phyloP scores from a whole-genome alignment of 1,140 invertebrate genomes.

The Trichomalopsis sarcophagae region DNA sequence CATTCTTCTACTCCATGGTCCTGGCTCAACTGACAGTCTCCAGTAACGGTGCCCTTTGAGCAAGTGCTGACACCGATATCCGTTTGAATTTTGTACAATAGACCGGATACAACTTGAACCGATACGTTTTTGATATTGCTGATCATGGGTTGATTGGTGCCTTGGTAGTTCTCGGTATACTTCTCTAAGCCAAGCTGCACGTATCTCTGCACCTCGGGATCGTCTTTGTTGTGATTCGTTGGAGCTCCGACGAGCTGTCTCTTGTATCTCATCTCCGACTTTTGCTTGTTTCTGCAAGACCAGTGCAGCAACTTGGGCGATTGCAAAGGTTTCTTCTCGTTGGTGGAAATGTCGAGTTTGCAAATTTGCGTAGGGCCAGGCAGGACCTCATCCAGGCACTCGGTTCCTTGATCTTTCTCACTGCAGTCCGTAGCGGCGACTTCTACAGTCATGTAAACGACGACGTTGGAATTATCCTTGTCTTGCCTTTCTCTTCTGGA shows the following conservation, averaged over 20 bases:
- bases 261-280: constrained; percentile 32
- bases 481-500: constrained; percentile 56
- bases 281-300: constrained; percentile 52
- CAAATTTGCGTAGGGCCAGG: constrained; percentile 59
- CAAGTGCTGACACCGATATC: constrained; percentile 75
- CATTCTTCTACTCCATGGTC: constrained; percentile 70
- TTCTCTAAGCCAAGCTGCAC: constrained; percentile 65
- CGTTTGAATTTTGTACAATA: constrained; percentile 72
- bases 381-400: constrained; percentile 58
- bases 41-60: constrained; percentile 61
- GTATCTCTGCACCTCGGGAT: constrained; percentile 66
- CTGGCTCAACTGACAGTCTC: constrained; percentile 60
- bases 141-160: constrained; percentile 66
- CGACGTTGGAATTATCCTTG: constrained; percentile 30
- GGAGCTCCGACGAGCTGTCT: constrained; percentile 56
- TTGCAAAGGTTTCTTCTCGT: constrained; percentile 53
- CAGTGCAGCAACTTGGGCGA: constrained; percentile 58
- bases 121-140: constrained; percentile 66
- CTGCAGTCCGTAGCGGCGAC: constrained; percentile 44
- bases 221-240: constrained; percentile 53
- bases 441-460: constrained; percentile 43
- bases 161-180: constrained; percentile 63
- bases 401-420: constrained; percentile 45
- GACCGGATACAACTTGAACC: constrained; percentile 70
- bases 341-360: constrained; percentile 57